These are phyloP conservation scores for Ramazzottius varieornatus DNA, from an alignment of 2,888 invertebrate genomes.

Conservation along the genomic window DNA sequence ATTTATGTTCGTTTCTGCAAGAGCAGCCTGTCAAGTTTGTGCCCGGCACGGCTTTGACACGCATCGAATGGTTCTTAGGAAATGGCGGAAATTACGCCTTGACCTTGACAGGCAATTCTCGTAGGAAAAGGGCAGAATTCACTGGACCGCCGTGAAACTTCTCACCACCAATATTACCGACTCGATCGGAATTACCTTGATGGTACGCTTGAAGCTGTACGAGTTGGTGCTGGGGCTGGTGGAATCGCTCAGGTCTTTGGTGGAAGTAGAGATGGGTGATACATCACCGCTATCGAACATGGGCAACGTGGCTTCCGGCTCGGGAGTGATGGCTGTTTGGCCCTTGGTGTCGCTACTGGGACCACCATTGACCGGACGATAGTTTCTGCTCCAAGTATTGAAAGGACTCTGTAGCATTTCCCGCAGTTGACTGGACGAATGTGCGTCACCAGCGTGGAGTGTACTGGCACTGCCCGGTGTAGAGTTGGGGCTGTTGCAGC, in stretches of 20 bases:
- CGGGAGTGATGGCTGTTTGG: neutral
- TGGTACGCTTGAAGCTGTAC: slow-evolving; percentile 2
- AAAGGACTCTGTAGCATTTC: slow-evolving; percentile 12
- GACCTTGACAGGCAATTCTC: no score
- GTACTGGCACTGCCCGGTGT: neutral
- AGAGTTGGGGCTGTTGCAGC: neutral
- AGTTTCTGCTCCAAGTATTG: neutral
- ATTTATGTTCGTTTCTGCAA: no score
- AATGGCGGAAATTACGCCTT: no score
- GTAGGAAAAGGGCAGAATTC: no score
- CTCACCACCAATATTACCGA: no score
- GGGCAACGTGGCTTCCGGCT: neutral
- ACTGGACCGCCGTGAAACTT: no score
- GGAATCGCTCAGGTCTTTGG: neutral
- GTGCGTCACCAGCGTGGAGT: neutral
- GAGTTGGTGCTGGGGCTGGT: no score
- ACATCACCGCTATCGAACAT: neutral
- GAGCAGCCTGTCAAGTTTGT: no score
- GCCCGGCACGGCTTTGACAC: no score
- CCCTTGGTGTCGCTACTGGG: no score
- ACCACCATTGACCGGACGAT: neutral
- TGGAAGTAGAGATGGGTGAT: neutral
- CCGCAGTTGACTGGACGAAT: slow-evolving; percentile 9
- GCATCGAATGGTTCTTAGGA: no score
- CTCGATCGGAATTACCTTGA: no score